Base-by-base conservation (phyloP, 2,113 vertebrate genomes). In the Balaeniceps rex region DNA sequence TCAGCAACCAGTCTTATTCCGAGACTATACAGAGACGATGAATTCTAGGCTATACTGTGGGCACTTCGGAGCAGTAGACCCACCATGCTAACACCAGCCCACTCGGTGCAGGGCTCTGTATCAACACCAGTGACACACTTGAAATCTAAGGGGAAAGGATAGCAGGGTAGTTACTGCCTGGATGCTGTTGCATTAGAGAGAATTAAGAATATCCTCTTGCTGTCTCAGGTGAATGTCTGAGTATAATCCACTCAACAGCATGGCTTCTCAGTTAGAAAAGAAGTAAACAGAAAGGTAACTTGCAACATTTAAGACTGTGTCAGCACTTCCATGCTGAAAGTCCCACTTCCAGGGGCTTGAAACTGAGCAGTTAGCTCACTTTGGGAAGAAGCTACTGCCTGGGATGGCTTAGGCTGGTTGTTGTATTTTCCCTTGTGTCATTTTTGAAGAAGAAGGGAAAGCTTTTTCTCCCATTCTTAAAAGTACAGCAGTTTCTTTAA, bases 171-270 rank as follows among this genome's bases (percentile, higher is more conserved):
- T 7, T 82, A 18, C 68, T 78, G 86, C 40, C 26, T 64, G 51
- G 19, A n/a, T 64, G 74, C 29, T 57, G 34, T 58, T 60, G 47
- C 11, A 9, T 77, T 54, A 66, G 17, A 58, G 58, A 49, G 8
- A 70, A 38, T 58, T 52, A 58, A 88, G 8, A 81, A 63, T 85
- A 68, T 49, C 76, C 36, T 87, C 51, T 78, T 87, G 49, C 28
- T 90, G 8, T 94, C 87, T 96, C 90, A 92, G 90, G 79, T 94
- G 79, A 95, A 91, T 40, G 49, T 83, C 74, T 90, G 91, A 83
- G 66, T 69, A 40, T 82, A 94, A 82, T 66, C 46, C 57, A 58
- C 76, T 60, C 57, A 92, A 80, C 14, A 47, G 54, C 24, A 3
- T 42, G 69, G n/a, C 71, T 93, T 87, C 55, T 86, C 34, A 76